Percentiles rank a stretch among this genome's conserved stretches.
Evolutionary conservation across 35 echinoderm and acorn worm species (phyloP).

Genomic region (Acanthaster planci): DNA sequence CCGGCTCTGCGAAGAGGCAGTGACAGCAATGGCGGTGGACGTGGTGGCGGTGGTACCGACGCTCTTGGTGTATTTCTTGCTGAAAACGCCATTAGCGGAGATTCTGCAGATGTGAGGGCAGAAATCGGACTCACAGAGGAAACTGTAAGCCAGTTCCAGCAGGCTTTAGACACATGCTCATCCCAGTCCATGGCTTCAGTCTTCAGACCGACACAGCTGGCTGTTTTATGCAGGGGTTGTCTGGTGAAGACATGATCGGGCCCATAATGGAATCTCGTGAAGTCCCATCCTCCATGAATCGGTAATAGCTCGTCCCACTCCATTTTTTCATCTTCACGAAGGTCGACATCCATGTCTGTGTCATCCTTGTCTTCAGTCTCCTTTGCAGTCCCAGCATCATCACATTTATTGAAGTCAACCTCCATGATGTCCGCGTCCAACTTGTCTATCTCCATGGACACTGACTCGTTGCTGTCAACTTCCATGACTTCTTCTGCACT

Average conservation of each 20-base stretch:
- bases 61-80: too few species aligned
- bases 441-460: background rate
- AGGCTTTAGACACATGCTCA: background rate
- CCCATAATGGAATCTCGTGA: background rate
- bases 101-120: background rate
- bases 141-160: too few species aligned
- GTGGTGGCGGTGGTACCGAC: background rate
- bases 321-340: background rate
- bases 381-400: too few species aligned
- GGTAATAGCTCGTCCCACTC: background rate
- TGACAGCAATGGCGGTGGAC: background rate
- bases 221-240: background rate
- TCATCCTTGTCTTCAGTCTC: too few species aligned
- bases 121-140: too few species aligned
- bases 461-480: background rate
- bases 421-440: background rate
- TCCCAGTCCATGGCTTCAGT: background rate
- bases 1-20: background rate
- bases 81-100: background rate
- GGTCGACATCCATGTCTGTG: constrained; percentile 2
- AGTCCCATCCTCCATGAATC: constrained; percentile 15
- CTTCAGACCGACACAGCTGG: background rate
- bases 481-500: background rate
- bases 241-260: constrained; percentile 2
- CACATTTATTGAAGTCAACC: background rate